Conservation (phyloP, 1,140 invertebrate genomes). For the Pentalonia nigronervosa region DNA sequence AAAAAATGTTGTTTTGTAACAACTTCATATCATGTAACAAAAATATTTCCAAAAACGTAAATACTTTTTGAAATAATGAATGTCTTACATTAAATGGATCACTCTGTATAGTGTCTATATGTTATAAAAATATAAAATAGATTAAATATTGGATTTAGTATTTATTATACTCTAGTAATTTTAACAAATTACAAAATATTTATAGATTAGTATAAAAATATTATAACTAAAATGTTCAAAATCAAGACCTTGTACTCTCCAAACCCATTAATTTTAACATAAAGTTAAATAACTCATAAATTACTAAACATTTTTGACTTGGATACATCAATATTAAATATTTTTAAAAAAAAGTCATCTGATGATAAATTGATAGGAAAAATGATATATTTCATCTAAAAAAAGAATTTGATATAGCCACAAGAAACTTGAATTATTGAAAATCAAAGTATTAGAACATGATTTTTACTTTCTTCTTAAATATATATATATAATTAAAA, state of each 20-base stretch:
- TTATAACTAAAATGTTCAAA: neutral
- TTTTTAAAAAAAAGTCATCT: neutral
- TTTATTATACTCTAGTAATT: neutral
- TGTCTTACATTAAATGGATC: too few species aligned
- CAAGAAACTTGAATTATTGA: neutral
- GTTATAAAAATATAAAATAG: neutral
- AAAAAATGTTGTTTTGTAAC: too few species aligned
- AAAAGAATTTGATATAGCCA: neutral
- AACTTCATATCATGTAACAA: too few species aligned
- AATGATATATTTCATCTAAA: neutral
- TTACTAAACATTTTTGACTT: too few species aligned
- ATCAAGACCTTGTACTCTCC: neutral
- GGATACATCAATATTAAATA: neutral
- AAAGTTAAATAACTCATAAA: neutral
- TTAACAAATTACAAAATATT: too few species aligned
- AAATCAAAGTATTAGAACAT: neutral
- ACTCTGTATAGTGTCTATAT: too few species aligned
- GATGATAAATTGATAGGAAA: neutral
- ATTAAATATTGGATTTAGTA: too few species aligned
- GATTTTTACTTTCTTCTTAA: too few species aligned
- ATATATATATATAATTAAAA: too few species aligned
- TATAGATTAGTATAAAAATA: too few species aligned
- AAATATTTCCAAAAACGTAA: too few species aligned
- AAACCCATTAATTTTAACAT: neutral
- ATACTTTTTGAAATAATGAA: too few species aligned